Conservation (phyloP, 2,888 invertebrate species). For the Lumbricus terrestris region DNA sequence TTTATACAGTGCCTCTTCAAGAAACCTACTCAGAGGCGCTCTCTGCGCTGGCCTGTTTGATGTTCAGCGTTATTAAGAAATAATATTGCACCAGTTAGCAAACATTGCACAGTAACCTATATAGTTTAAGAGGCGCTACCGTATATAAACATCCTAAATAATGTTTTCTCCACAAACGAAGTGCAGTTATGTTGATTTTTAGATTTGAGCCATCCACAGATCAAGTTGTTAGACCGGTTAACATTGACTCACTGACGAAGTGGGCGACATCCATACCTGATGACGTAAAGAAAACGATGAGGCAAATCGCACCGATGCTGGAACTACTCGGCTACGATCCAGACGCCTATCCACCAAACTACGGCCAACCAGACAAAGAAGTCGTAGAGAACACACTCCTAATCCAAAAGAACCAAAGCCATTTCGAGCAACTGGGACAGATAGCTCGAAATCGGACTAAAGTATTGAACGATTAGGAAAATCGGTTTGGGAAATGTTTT, state of each 20-base stretch:
- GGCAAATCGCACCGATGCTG: conserved; percentile 90
- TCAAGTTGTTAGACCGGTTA: conserved; percentile 97
- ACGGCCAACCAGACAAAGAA: conserved; percentile 78
- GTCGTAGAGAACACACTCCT: conserved; percentile 65
- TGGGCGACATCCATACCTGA: conserved; percentile 65
- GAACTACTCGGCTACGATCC: conserved; percentile 86
- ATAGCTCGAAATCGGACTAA: neutral
- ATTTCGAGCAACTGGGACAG: neutral
- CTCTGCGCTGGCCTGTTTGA: too few relatives aligned
- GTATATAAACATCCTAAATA: too few relatives aligned
- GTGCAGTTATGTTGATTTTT: conserved; percentile 41
- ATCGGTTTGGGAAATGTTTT: too few relatives aligned
- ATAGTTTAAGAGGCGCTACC: too few relatives aligned
- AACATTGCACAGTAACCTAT: too few relatives aligned
- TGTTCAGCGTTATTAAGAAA: too few relatives aligned
- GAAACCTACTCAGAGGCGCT: too few relatives aligned
- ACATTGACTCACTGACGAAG: conserved; percentile 80
- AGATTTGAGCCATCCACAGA: conserved; percentile 96
- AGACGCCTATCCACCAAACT: conserved; percentile 89
- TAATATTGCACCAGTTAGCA: too few relatives aligned
- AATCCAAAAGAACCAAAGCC: conserved; percentile 56
- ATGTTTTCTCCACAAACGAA: too few relatives aligned
- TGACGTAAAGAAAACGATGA: conserved; percentile 89
- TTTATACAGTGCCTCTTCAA: too few relatives aligned
- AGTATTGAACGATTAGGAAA: neutral